Evolutionary conservation across 1,140 invertebrate species (phyloP).

Genomic region (Drosophila pallidifrons): DNA sequence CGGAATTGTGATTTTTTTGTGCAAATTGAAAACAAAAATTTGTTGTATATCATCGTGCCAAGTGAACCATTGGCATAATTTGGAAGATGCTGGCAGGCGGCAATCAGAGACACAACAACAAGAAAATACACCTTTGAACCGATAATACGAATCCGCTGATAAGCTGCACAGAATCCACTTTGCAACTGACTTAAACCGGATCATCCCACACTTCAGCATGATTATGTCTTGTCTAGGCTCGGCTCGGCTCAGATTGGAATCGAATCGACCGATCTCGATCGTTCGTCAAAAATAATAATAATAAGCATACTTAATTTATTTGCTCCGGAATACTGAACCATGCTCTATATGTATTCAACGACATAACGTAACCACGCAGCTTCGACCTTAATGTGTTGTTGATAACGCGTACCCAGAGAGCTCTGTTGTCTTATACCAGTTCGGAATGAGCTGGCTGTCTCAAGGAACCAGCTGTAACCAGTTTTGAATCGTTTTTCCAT

Average conservation of each 20-base stretch:
- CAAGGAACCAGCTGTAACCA: constrained; percentile 43
- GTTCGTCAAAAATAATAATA: constrained; percentile 56
- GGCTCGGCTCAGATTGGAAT: constrained; percentile 29
- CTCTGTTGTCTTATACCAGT: constrained; percentile 60
- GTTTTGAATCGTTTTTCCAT: constrained; percentile 44
- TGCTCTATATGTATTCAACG: constrained; percentile 60
- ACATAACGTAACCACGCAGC: constrained; percentile 57
- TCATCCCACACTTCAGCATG: constrained; percentile 13
- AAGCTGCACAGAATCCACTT: constrained; percentile 62
- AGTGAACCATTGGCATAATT: constrained; percentile 57
- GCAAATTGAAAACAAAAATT: constrained; percentile 12
- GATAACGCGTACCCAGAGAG: constrained; percentile 24
- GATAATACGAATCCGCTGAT: constrained; percentile 66
- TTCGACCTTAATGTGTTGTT: constrained; percentile 74
- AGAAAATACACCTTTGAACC: constrained; percentile 71
- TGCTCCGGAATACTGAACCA: constrained; percentile 61
- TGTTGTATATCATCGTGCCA: constrained; percentile 30
- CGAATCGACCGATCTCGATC: constrained; percentile 14
- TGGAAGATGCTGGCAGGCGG: constrained; percentile 28
- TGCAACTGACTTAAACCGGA: constrained; percentile 58
- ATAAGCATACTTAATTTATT: constrained; percentile 52
- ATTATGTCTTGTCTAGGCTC: constrained; percentile 35
- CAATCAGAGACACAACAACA: constrained; percentile 50
- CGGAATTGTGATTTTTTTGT: constrained; percentile 14
- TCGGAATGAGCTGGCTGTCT: constrained; percentile 39